A percentile compares a stretch with the other conserved stretches of the same genome.
Conservation (phyloP, 2,888 invertebrate species). For the Drosophila lacicola region DNA sequence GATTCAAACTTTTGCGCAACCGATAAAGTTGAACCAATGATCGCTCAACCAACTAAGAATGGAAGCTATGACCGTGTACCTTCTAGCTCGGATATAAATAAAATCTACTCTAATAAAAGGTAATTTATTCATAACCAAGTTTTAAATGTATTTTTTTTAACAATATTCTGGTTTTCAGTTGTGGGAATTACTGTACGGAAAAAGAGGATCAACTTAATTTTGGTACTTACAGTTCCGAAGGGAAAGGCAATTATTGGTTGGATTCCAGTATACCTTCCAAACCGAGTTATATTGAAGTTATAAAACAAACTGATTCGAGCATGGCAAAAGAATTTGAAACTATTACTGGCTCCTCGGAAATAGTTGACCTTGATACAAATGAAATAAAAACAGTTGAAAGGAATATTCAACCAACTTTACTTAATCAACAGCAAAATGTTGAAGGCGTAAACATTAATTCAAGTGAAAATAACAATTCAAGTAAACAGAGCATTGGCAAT, state of each 20-base stretch:
- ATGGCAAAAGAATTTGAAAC: slow-evolving; percentile 67
- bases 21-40: slow-evolving; percentile 9
- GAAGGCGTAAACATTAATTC: slow-evolving; percentile 30
- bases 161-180: slow-evolving; percentile 3
- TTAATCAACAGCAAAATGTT: slow-evolving; percentile 41
- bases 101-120: slow-evolving; percentile 58
- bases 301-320: slow-evolving; percentile 62
- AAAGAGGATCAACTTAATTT: slow-evolving; percentile 61
- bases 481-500: slow-evolving; percentile 41
- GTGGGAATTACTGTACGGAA: slow-evolving; percentile 46
- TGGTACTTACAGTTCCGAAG: slow-evolving; percentile 45
- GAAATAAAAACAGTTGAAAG: slow-evolving; percentile 85
- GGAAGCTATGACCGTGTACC: slow-evolving; percentile 25
- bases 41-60: slow-evolving; percentile 23
- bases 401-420: slow-evolving; percentile 62
- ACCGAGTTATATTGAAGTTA: slow-evolving; percentile 80
- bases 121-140: slow-evolving; percentile 10
- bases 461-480: slow-evolving; percentile 37
- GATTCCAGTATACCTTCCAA: slow-evolving; percentile 71
- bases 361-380: slow-evolving; percentile 84
- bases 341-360: slow-evolving; percentile 82
- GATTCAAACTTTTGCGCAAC: slow-evolving; percentile 48
- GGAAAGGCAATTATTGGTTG: slow-evolving; percentile 73
- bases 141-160: not conserved
- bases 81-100: slow-evolving; percentile 47